Evolutionary conservation across 2,797 vertebrate species (phyloP).

Genomic region (Lophius americanus): DNA sequence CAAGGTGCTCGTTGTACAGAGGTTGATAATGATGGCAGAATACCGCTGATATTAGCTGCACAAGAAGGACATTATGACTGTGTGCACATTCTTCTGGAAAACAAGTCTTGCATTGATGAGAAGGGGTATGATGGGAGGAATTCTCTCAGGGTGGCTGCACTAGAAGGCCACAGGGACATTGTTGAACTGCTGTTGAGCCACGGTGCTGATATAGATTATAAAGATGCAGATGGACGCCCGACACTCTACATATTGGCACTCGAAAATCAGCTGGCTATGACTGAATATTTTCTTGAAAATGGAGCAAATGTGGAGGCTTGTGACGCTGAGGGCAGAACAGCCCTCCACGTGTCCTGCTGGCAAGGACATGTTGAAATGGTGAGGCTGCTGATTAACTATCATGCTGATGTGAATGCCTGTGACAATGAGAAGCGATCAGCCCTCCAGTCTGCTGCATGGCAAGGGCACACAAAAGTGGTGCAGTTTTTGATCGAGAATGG

Average conservation of each 20-base stretch:
- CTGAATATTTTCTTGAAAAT: constrained; percentile 95
- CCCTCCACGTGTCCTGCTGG: constrained; percentile 98
- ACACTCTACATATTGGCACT: constrained; percentile 96
- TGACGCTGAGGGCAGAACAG: constrained; percentile 94
- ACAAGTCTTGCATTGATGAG: constrained; percentile 93
- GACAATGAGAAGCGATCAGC: constrained; percentile 97
- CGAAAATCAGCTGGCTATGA: constrained; percentile 96
- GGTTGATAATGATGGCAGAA: constrained; percentile 96
- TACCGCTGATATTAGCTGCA: constrained; percentile 91
- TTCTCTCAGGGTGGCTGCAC: constrained; percentile 90
- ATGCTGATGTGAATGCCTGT: constrained; percentile 91
- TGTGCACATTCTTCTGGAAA: constrained; percentile 93
- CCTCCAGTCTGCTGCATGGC: constrained; percentile 97
- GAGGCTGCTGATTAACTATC: constrained; percentile 89
- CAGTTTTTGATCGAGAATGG: constrained; percentile 92
- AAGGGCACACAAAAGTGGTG: constrained; percentile 93
- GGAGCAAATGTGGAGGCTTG: constrained; percentile 94
- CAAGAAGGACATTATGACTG: constrained; percentile 98
- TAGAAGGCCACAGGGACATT: constrained; percentile 95
- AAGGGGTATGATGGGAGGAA: constrained; percentile 97
- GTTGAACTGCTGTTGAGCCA: constrained; percentile 94
- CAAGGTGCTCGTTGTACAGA: constrained; percentile 96
- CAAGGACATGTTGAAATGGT: constrained; percentile 98
- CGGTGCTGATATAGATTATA: constrained; percentile 90
- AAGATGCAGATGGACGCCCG: constrained; percentile 96